Conservation (phyloP, 1,140 invertebrate species). For the Sarcophaga bullata region DNA sequence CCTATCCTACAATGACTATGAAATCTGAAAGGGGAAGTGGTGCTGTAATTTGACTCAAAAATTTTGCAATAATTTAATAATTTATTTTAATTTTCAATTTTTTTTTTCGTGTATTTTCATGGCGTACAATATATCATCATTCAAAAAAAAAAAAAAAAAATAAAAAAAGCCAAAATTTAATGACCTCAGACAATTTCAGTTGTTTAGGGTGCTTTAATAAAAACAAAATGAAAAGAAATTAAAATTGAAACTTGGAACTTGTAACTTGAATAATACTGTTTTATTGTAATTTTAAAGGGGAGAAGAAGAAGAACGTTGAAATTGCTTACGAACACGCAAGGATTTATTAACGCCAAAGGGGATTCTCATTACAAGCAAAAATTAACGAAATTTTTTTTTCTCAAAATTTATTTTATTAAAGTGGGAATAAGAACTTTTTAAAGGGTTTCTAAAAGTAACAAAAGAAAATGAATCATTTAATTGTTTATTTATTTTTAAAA, state of each 20-base stretch:
- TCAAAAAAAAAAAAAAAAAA: no score
- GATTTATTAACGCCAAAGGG: neutral
- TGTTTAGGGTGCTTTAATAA: neutral
- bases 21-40: no score
- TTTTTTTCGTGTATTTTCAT: no score
- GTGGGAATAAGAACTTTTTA: neutral
- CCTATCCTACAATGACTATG: no score
- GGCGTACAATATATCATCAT: neutral
- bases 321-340: constrained; percentile 13
- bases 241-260: constrained; percentile 15
- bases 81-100: no score
- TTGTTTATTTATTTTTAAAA: neutral
- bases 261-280: neutral
- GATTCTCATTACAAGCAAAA: neutral
- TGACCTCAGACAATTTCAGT: constrained; percentile 8
- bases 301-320: neutral
- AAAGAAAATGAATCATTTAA: neutral
- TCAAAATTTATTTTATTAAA: neutral
- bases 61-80: neutral
- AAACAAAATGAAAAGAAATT: neutral
- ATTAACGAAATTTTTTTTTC: neutral
- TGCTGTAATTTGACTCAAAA: neutral
- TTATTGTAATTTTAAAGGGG: no score
- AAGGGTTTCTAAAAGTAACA: no score
- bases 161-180: neutral